These are phyloP conservation scores for Arizona elegans DNA, from an alignment of 2,113 vertebrate genomes.

Conservation along the genomic window DNA sequence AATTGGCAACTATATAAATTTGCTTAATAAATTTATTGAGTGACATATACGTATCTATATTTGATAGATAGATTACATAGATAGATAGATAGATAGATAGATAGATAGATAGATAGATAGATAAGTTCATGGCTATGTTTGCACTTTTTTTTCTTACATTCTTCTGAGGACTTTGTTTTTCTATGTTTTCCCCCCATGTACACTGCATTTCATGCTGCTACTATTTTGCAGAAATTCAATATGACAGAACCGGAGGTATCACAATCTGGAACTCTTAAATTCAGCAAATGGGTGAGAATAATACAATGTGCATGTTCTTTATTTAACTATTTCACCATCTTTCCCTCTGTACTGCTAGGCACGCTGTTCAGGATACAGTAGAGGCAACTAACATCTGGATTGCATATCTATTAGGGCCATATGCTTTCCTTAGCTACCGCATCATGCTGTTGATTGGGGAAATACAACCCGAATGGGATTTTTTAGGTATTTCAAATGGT, in stretches of 20 bases:
- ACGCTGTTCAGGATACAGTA: slow-evolving; percentile 66
- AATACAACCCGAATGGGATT: slow-evolving; percentile 77
- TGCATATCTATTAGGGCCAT: slow-evolving; percentile 75
- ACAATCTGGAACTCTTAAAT: slow-evolving; percentile 74
- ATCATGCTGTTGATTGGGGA: slow-evolving; percentile 66
- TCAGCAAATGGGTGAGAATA: slow-evolving; percentile 71
- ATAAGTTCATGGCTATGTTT: neutral
- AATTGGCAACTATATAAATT: neutral
- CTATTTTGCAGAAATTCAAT: slow-evolving; percentile 75
- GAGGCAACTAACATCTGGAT: slow-evolving; percentile 76
- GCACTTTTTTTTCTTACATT: neutral
- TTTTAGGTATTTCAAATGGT: slow-evolving; percentile 71
- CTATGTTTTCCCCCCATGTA: neutral
- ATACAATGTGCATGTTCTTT: slow-evolving; percentile 68
- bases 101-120: no score
- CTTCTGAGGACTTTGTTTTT: slow-evolving; percentile 53
- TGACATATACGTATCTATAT: neutral
- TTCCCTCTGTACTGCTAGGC: slow-evolving; percentile 60
- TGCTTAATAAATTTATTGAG: neutral
- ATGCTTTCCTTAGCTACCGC: slow-evolving; percentile 64
- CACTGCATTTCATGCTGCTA: slow-evolving; percentile 61
- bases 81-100: neutral
- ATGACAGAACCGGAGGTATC: slow-evolving; percentile 71
- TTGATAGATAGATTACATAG: neutral
- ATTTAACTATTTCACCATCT: slow-evolving; percentile 72